These are phyloP conservation scores for Corythoichthys intestinalis DNA, from an alignment of 2,113 vertebrate species.

Conservation along the genomic window DNA sequence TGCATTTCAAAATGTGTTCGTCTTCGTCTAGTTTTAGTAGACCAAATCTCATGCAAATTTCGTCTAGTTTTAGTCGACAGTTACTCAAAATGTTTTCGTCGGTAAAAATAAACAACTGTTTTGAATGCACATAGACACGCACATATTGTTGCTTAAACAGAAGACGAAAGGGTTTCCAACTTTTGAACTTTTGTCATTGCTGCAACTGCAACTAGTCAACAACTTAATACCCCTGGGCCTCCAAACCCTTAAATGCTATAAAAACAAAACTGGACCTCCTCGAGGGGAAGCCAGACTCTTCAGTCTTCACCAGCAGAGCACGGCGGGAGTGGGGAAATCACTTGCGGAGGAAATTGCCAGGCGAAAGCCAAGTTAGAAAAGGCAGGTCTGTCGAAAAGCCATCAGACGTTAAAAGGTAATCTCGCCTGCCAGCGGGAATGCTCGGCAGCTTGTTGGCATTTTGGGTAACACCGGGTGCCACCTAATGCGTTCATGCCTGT, in stretches of 20 bases:
- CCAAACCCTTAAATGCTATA: background rate
- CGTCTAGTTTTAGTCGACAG: too few species aligned
- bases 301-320: constrained; percentile 27
- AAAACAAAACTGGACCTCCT: constrained; percentile 10
- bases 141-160: background rate
- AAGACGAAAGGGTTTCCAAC: background rate
- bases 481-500: constrained; percentile 41
- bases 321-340: constrained; percentile 13
- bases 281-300: constrained; percentile 9
- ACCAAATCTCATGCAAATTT: too few species aligned
- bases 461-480: constrained; percentile 27
- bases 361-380: constrained; percentile 18
- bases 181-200: background rate
- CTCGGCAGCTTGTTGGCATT: constrained; percentile 39
- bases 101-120: too few species aligned
- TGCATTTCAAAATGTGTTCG: too few species aligned
- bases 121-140: too few species aligned
- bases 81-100: too few species aligned
- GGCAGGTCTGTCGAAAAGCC: constrained; percentile 25
- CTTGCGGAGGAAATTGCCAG: constrained; percentile 32
- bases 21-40: too few species aligned
- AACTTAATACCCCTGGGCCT: background rate
- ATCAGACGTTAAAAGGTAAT: constrained; percentile 40
- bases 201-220: background rate
- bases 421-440: constrained; percentile 34